Evolutionary conservation across 1,140 invertebrate species (phyloP).

Genomic region (Euura saliciscinereae): DNA sequence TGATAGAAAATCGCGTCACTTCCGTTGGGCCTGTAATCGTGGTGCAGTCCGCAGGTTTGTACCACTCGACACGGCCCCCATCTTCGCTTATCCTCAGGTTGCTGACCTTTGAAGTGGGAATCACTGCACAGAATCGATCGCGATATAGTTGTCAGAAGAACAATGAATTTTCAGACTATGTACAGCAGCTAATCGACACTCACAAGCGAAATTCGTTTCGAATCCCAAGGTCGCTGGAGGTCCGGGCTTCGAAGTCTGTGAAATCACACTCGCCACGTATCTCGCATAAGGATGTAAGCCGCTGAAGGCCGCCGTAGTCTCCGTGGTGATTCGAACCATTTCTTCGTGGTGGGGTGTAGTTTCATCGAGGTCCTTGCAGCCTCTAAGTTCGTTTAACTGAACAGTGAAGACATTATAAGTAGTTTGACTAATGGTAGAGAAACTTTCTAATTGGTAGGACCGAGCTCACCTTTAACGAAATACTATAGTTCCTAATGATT

Average conservation of each 20-base stretch:
- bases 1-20: not conserved
- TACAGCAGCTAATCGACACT: not conserved
- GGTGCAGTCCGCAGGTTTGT: not conserved
- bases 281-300: not conserved
- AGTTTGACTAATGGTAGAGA: too few species aligned
- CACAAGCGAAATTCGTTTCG: not conserved
- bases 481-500: not conserved
- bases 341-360: not conserved
- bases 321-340: not conserved
- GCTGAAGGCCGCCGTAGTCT: not conserved
- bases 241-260: not conserved
- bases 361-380: not conserved
- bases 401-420: not conserved
- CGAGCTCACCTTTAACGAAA: not conserved
- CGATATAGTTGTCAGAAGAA: not conserved
- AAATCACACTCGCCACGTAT: not conserved
- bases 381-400: not conserved
- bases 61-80: not conserved
- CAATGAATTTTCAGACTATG: not conserved
- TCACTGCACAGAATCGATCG: not conserved
- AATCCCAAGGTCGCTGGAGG: not conserved
- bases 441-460: not conserved
- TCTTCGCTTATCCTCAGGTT: not conserved
- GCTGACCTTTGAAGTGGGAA: not conserved
- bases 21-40: not conserved